phyloP scores from a whole-genome alignment of 1,140 invertebrate species.

The Aphelenchoides avenae region DNA sequence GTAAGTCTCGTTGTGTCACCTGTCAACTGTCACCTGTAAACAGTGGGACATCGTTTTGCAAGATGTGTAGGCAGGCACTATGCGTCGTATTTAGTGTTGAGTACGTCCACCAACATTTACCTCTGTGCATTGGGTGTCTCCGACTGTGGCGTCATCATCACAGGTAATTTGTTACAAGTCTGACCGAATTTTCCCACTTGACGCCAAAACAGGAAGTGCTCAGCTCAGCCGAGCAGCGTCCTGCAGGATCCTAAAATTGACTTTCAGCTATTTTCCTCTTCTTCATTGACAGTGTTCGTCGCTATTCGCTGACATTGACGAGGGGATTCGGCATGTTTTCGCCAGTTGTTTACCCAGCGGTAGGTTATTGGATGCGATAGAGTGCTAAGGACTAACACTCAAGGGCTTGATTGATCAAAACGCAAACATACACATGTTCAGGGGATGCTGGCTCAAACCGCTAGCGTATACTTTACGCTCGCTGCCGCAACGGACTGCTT shows the following conservation, averaged over 20 bases:
- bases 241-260: neutral
- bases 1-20: no score
- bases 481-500: slow-evolving; percentile 56
- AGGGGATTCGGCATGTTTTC: slow-evolving; percentile 47
- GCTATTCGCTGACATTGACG: slow-evolving; percentile 49
- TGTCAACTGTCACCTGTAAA: no score
- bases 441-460: slow-evolving; percentile 58
- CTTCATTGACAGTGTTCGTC: slow-evolving; percentile 48
- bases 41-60: no score
- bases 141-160: slow-evolving; percentile 48
- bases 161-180: neutral
- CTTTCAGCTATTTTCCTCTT: slow-evolving; percentile 51
- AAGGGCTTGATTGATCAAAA: no score
- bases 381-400: no score
- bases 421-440: no score
- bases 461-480: slow-evolving; percentile 58
- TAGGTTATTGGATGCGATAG: no score
- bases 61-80: no score
- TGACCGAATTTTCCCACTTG: neutral
- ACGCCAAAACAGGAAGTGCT: slow-evolving; percentile 7
- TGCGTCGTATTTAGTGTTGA: no score
- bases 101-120: slow-evolving; percentile 52
- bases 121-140: slow-evolving; percentile 51
- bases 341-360: slow-evolving; percentile 51
- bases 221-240: neutral